Evolutionary conservation across 2,113 vertebrate species (phyloP), one percentile per base, ranked within the genome.

Genomic region (Loxodonta africana): DNA sequence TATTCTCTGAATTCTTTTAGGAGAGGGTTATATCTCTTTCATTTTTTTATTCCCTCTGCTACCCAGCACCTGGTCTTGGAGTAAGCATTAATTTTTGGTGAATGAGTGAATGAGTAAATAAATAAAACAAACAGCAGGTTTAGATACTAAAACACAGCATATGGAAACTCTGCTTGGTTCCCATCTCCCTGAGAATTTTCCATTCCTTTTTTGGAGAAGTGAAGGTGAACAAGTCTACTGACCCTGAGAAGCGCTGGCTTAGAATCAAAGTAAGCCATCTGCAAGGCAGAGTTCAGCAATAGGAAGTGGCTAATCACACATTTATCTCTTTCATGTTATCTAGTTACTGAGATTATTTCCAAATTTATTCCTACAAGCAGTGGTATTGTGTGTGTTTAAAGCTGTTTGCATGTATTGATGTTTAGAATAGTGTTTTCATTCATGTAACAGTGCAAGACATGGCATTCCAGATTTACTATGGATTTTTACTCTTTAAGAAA

Each of bases 261-360:
- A 46, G 82, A 90, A 83, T 97, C 97, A 97, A 97, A 97, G 90
- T 60, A 25, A 94, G 82, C 97, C 97, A 98, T 98, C 97, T 98
- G 97, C 96, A 95, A 92, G 96, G 81, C 90, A 2, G 23, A 85
- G 15, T 90, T 78, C 92, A 88, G 71, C 94, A 94, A 53, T 95
- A 90, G 95, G 96, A 97, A 95, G 84, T 92, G 41, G 92, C 81
- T 95, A 83, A 92, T 92, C 92, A 94, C 76, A 95, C 53, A 88
- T 90, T 88, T 95, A 92, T 94, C 80, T 92, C 77, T 97, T 88
- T 83, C 69, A 94, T 92, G 51, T 63, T 93, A 92, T 93, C 90
- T 93, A 37, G 71, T 88, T 82, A 69, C 76, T 30, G 28, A 74
- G 71, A 83, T 78, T 83, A 33, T 67, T 94, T 71, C 67, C 62